These are phyloP conservation scores for Oeneis ivallda DNA, from an alignment of 2,888 invertebrate genomes.

Conservation along the genomic window DNA sequence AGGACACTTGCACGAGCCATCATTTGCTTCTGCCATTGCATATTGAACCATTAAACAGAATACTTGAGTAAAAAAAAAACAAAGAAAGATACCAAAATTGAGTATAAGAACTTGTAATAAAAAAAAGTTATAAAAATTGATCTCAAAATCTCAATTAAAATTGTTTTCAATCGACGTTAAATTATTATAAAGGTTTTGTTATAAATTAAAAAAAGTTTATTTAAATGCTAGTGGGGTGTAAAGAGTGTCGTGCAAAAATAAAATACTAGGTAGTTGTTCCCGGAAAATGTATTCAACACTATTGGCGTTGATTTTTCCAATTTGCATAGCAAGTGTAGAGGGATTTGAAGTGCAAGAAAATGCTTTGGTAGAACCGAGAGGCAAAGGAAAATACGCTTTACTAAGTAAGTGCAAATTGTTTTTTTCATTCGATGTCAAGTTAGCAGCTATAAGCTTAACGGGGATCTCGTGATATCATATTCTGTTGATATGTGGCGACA, in stretches of 20 bases:
- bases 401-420: slow-evolving; percentile 58
- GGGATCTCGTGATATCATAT: too few species aligned
- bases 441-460: background rate
- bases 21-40: slow-evolving; percentile 31
- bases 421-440: background rate
- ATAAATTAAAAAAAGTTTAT: background rate
- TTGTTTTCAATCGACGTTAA: too few species aligned
- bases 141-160: background rate
- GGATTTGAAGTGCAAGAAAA: slow-evolving; percentile 43
- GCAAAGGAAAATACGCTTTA: slow-evolving; percentile 67
- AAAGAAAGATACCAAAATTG: background rate
- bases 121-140: background rate
- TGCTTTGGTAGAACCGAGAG: slow-evolving; percentile 57
- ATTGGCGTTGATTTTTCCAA: slow-evolving; percentile 7
- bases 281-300: slow-evolving; percentile 19
- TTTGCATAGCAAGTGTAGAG: slow-evolving; percentile 36
- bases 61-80: slow-evolving; percentile 19
- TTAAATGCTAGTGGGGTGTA: background rate
- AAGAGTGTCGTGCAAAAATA: slow-evolving; percentile 7
- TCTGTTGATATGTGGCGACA: too few species aligned
- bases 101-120: background rate
- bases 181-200: background rate
- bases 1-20: slow-evolving; percentile 3
- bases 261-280: background rate
- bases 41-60: slow-evolving; percentile 25